Conservation (phyloP, 2,888 invertebrate species). For the Plemyria rubiginata region DNA sequence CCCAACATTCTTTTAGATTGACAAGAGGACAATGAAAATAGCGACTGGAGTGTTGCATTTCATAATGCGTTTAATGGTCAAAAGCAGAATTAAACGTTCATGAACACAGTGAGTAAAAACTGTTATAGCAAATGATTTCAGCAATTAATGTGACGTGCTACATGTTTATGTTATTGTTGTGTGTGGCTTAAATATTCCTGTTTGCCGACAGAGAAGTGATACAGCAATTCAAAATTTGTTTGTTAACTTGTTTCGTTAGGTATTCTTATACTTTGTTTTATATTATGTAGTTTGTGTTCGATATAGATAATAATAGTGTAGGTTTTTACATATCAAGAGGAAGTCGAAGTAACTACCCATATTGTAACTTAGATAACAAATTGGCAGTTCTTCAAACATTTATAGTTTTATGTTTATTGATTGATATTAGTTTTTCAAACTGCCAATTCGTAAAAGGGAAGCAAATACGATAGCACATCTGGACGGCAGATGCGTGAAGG, state of each 20-base stretch:
- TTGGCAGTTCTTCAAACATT: constrained; percentile 68
- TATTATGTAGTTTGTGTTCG: constrained; percentile 28
- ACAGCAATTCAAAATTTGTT: constrained; percentile 38
- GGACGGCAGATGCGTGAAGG: constrained; percentile 82
- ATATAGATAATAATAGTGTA: constrained; percentile 31
- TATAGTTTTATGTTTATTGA: constrained; percentile 22
- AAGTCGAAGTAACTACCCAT: constrained; percentile 68
- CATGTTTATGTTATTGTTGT: constrained; percentile 37
- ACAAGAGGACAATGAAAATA: constrained; percentile 1
- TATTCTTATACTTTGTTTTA: constrained; percentile 2
- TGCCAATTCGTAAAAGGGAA: constrained; percentile 78
- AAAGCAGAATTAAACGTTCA: constrained; percentile 35
- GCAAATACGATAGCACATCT: constrained; percentile 77
- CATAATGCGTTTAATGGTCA: constrained; percentile 25
- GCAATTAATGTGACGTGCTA: constrained; percentile 34
- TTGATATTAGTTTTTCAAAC: constrained; percentile 56
- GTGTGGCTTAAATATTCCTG: constrained; percentile 36
- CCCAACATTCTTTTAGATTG: constrained; percentile 45
- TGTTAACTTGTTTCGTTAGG: not conserved
- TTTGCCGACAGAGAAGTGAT: constrained; percentile 44
- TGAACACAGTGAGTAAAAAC: constrained; percentile 40
- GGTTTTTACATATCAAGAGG: constrained; percentile 45
- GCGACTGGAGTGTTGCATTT: constrained; percentile 6
- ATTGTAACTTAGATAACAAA: constrained; percentile 63
- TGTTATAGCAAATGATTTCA: constrained; percentile 36